These are phyloP conservation scores for Musca vetustissima DNA, from an alignment of 1,140 invertebrate genomes.

Conservation along the genomic window DNA sequence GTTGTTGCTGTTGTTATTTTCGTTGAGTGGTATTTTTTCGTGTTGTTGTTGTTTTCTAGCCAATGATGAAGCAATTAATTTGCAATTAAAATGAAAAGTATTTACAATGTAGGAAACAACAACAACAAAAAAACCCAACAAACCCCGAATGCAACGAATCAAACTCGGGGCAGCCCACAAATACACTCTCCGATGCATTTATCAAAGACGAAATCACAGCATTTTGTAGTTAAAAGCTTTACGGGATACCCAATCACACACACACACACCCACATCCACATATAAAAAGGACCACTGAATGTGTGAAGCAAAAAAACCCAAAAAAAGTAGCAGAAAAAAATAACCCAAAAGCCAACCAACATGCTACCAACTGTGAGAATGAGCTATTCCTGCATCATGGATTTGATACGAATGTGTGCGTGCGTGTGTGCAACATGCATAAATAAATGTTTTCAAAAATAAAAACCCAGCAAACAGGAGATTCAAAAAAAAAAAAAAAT, in stretches of 20 bases:
- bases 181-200: not conserved
- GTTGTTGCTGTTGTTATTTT: not conserved
- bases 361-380: slow-evolving; percentile 22
- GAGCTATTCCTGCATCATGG: not conserved
- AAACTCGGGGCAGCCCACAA: not conserved
- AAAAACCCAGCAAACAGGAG: no score
- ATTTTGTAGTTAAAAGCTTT: slow-evolving; percentile 6
- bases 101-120: slow-evolving; percentile 24
- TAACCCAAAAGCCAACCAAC: not conserved
- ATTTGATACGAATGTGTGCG: no score
- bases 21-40: not conserved
- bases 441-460: no score
- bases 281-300: not conserved
- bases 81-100: slow-evolving; percentile 50
- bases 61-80: slow-evolving; percentile 55
- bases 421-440: no score
- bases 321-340: not conserved
- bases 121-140: slow-evolving; percentile 20
- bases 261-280: not conserved
- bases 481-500: no score
- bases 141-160: not conserved
- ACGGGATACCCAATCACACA: not conserved
- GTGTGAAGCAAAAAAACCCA: not conserved
- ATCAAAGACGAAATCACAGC: no score
- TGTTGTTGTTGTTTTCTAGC: slow-evolving; percentile 9